phyloP scores from a whole-genome alignment of 2,113 vertebrate species.

The Leuciscus idus region DNA sequence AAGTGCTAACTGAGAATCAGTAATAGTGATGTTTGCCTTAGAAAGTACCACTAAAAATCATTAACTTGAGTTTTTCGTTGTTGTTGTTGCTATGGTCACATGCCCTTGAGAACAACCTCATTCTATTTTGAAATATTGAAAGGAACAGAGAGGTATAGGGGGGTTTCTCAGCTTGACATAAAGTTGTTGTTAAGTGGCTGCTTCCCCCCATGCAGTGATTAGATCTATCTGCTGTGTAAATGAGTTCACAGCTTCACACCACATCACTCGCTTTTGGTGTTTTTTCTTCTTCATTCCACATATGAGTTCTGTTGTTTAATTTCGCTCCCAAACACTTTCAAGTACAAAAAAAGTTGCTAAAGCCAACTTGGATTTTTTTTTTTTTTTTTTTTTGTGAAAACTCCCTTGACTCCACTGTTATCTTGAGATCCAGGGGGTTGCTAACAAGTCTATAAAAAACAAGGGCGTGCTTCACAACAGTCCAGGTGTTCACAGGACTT shows the following conservation, averaged over 20 bases:
- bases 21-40: not conserved
- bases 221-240: constrained; percentile 44
- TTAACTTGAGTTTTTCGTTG: not conserved
- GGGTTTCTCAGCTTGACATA: constrained; percentile 41
- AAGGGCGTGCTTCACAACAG: not conserved
- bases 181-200: constrained; percentile 40
- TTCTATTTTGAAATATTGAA: constrained; percentile 18
- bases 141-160: constrained; percentile 14
- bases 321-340: not conserved
- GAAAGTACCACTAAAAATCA: not conserved
- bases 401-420: not conserved
- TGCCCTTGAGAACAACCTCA: constrained; percentile 10
- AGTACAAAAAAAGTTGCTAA: not conserved
- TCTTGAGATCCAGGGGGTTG: not conserved
- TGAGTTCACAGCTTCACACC: constrained; percentile 47
- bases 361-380: not conserved
- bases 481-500: not conserved
- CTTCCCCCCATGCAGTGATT: constrained; percentile 37
- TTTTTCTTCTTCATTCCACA: not conserved
- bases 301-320: constrained; percentile 9
- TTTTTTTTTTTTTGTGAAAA: not conserved
- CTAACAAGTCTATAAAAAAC: not conserved
- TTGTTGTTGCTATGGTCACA: not conserved
- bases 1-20: not conserved
- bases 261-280: not conserved